phyloP scores from a whole-genome alignment of 2,888 invertebrate species.

The Trilocha varians region DNA sequence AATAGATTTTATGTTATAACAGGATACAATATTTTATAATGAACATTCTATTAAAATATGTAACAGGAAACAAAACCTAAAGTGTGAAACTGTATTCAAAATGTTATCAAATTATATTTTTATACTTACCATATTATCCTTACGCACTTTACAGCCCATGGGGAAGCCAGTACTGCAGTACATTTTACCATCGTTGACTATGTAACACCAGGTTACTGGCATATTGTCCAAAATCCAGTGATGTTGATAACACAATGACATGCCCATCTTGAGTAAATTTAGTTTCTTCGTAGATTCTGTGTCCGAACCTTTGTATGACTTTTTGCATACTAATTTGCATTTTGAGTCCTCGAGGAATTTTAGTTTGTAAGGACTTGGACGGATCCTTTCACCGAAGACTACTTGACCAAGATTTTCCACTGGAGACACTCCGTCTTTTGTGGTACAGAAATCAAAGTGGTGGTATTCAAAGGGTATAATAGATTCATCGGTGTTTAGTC shows the following conservation, averaged over 20 bases:
- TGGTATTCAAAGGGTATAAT: constrained; percentile 98
- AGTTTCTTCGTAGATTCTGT: constrained; percentile 79
- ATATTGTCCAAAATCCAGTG: constrained; percentile 99
- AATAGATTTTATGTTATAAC: no score
- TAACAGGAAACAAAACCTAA: no score
- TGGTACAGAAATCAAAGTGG: constrained; percentile 95
- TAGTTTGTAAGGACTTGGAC: constrained; percentile 93
- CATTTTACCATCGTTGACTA: constrained; percentile 79
- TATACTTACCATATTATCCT: constrained; percentile 49
- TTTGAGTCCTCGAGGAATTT: constrained; percentile 82
- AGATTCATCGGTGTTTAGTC: constrained; percentile 97
- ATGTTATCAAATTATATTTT: background rate
- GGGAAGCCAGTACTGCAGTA: constrained; percentile 98
- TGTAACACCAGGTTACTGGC: constrained; percentile 98
- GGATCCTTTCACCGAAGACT: constrained; percentile 98
- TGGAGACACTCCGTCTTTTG: constrained; percentile 85
- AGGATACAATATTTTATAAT: no score
- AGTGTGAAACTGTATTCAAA: no score
- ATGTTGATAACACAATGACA: constrained; percentile 96
- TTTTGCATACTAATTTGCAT: constrained; percentile 76
- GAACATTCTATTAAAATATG: no score
- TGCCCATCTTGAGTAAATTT: constrained; percentile 90
- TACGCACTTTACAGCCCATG: constrained; percentile 93
- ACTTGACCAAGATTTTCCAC: constrained; percentile 99
- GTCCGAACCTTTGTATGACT: constrained; percentile 79